Conservation (phyloP, 2,797 vertebrate genomes). For the Serranus cabrilla region DNA sequence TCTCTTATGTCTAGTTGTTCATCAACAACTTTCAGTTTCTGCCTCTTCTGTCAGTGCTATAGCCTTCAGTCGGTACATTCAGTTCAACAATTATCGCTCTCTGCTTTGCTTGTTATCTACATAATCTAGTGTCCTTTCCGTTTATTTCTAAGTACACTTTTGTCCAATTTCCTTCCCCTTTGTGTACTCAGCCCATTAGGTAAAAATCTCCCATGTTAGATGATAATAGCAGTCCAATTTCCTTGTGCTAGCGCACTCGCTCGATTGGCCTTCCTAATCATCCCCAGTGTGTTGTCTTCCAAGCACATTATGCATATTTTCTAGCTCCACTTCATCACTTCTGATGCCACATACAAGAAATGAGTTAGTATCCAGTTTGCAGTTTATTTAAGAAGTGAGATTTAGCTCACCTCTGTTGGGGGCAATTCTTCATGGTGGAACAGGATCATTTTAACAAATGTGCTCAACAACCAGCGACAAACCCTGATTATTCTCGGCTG, state of each 20-base stretch:
- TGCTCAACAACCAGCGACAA: neutral
- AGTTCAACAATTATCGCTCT: slow-evolving; percentile 29
- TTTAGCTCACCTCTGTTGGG: neutral
- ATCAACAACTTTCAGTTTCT: slow-evolving; percentile 19
- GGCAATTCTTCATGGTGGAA: neutral
- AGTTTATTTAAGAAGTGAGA: neutral
- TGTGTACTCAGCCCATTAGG: slow-evolving; percentile 32
- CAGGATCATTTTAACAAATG: neutral
- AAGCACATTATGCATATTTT: neutral
- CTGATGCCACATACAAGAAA: neutral
- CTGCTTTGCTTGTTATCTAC: slow-evolving; percentile 14
- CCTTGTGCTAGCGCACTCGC: neutral
- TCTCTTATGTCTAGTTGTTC: slow-evolving; percentile 8
- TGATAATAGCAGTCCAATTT: slow-evolving; percentile 16
- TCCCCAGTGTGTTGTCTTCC: neutral
- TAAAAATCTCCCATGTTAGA: slow-evolving; percentile 17
- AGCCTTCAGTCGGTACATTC: slow-evolving; percentile 20
- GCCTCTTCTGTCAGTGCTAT: neutral
- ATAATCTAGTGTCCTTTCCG: slow-evolving; percentile 22
- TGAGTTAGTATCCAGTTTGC: too few species aligned
- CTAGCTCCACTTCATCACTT: neutral
- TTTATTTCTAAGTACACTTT: slow-evolving; percentile 6
- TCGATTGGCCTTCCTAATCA: neutral
- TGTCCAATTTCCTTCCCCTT: slow-evolving; percentile 20
- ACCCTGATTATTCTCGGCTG: slow-evolving; percentile 10